These are phyloP conservation scores for Tyria jacobaeae DNA, from an alignment of 2,888 invertebrate species.

Conservation along the genomic window DNA sequence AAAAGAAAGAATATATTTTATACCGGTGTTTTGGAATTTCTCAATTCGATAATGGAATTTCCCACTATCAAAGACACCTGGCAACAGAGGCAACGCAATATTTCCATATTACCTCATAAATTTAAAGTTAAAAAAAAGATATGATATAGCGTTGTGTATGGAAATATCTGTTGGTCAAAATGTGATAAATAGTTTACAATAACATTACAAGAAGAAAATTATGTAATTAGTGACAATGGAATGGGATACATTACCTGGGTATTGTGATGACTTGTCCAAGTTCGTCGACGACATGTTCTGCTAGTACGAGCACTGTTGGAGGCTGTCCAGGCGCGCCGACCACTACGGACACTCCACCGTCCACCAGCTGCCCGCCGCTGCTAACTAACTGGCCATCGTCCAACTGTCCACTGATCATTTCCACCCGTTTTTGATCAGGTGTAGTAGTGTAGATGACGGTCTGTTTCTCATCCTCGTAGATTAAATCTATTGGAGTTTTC, in stretches of 20 bases:
- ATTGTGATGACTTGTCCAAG: conserved; percentile 89
- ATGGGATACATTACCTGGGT: conserved; percentile 83
- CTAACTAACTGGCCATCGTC: conserved; percentile 86
- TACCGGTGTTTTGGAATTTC: conserved; percentile 43
- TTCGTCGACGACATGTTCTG: conserved; percentile 91
- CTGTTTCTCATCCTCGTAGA: conserved; percentile 94
- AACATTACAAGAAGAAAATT: conserved; percentile 13
- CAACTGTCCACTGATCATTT: conserved; percentile 91
- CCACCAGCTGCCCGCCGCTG: conserved; percentile 81
- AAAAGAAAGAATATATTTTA: conserved; percentile 29
- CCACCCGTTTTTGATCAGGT: conserved; percentile 92
- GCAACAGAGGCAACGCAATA: conserved; percentile 60
- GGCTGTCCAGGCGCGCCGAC: conserved; percentile 82
- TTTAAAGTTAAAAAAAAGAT: conserved; percentile 63
- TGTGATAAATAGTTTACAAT: conserved; percentile 37
- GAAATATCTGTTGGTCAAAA: conserved; percentile 47
- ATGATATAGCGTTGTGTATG: conserved; percentile 51
- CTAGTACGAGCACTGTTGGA: conserved; percentile 90
- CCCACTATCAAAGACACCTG: conserved; percentile 66
- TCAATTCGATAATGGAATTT: conserved; percentile 63
- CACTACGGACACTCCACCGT: conserved; percentile 84
- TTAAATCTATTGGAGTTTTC: conserved; percentile 92
- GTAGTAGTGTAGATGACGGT: conserved; percentile 94
- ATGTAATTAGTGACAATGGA: conserved; percentile 4
- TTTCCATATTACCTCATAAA: conserved; percentile 65